A percentile compares a stretch with the other conserved stretches of the same genome.
Conservation (phyloP, 2,113 vertebrate species). For the Isichthys henryi region DNA sequence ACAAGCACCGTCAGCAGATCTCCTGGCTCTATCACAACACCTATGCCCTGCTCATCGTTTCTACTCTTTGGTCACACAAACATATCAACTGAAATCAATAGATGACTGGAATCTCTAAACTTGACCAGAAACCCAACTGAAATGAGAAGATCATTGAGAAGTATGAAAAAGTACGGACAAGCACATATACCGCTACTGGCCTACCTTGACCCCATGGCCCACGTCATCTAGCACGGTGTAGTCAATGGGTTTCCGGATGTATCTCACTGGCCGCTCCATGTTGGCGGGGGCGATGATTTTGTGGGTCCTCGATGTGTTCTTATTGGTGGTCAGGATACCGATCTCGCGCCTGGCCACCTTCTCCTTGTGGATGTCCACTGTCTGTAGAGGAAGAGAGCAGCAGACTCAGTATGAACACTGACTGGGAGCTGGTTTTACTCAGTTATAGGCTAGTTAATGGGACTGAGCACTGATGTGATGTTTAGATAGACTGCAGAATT, state of each 20-base stretch:
- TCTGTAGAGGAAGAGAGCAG: conserved; percentile 96
- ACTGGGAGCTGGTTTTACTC: conserved; percentile 22
- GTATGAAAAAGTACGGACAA: neutral
- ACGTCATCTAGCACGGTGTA: conserved; percentile 98
- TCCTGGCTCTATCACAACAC: neutral
- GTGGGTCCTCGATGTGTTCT: conserved; percentile 97
- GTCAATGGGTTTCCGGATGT: conserved; percentile 98
- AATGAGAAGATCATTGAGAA: neutral
- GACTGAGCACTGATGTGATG: neutral
- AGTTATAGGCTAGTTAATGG: neutral
- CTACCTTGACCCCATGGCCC: conserved; percentile 97
- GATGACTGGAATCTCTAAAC: neutral
- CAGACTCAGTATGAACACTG: conserved; percentile 53
- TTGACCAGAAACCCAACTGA: neutral
- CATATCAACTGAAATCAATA: neutral
- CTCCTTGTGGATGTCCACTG: conserved; percentile 46
- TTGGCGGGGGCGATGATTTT: conserved; percentile 98
- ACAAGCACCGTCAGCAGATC: neutral
- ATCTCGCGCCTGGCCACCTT: conserved; percentile 98
- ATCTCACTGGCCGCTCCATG: conserved; percentile 96
- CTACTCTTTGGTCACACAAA: neutral
- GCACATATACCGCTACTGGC: conserved; percentile 18
- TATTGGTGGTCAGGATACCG: conserved; percentile 97
- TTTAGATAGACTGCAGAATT: neutral
- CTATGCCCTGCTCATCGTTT: neutral